Evolutionary conservation across 2,113 vertebrate species (phyloP), one percentile per base, ranked within the genome.

Genomic region (Tiliqua scincoides): DNA sequence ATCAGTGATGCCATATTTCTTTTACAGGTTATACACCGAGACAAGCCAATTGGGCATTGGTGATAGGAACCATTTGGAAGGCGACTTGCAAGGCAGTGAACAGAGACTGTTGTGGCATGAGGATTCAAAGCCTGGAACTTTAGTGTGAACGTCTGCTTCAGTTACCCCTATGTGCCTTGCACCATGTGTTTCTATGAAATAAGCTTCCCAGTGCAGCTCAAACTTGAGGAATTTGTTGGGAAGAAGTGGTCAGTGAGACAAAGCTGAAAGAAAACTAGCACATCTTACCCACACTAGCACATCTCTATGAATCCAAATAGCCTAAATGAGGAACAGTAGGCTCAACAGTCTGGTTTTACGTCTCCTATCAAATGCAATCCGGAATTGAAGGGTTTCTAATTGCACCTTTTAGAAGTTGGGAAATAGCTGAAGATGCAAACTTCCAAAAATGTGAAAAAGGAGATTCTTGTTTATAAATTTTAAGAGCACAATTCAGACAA

Each of bases 91-190:
- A 67, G 93, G 95, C 4, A 94, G 95, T 0, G 98, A 99, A 76
- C 96, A 97, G 94, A 97, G 95, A 89, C 91, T 99, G 15, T 96
- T 96, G 80, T 99, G 99, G 99, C 98, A 99, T 0, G 98, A 98
- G 92, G 97, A 98, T 90, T 98, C 98, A 11, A 98, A 99, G 92
- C 98, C 98, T 0, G 99, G 98, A 94, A 99, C 99, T 0, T 98
- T 99, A 48, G 99, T 99, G 85, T 99, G 98, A 97, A 75, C 87
- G 91, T 87, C 95, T 87, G 62, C 93, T 2, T 59, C 88, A 63
- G 63, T 94, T 86, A 95, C 93, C 94, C 89, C 63, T n/a, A 94
- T 76, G 97, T 98, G 98, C 98, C 98, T 99, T 98, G 97, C 91
- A 96, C 92, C 95, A 70, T 91, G 89, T 1, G 21, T 25, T 83